Evolutionary conservation across 2,797 vertebrate genomes (phyloP), one percentile per base, ranked within the genome.

Genomic region (Rhabdophis nuchalis): DNA sequence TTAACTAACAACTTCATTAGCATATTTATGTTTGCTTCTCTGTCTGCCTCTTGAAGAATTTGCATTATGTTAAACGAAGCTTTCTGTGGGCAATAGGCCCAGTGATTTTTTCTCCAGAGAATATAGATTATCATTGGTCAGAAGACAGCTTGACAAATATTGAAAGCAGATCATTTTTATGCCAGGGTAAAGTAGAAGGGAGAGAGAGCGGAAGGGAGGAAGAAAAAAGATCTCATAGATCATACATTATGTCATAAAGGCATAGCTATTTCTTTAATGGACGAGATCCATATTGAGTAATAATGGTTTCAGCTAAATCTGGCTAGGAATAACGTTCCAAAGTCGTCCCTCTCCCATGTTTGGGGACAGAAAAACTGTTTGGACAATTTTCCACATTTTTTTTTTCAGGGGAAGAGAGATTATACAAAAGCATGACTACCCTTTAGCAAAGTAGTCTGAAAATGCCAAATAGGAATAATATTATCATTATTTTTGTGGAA

Each of bases 21-120:
- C 82, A 91, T 96, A 85, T 94, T 93, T 95, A 89, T 94, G 29
- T 88, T 95, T 95, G 53, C 88, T 93, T 93, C 50, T 85, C 7
- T 89, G 58, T 91, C 92, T 89, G 27, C 53, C 46, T 94, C 89
- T 72, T 90, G 91, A 0, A 90, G 10, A 60, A 52, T 94, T 94
- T 94, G 52, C 88, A 95, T 91, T 93, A 89, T 64, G 58, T 1
- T 4, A n/a, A 85, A 93, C 27, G 92, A 92, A 94, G 94, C 1
- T 5, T 36, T 1, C 68, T 16, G 86, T 6, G 72, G 16, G 46
- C 87, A 82, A 53, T 90, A 16, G n/a, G 92, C 50, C 88, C 82
- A 27, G 8, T 52, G 88, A 53, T 90, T 1, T 0, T 0, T 32
- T 32, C 92, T 92, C 89, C 46, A 58, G 54, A 93, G 53, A 58